A percentile compares a stretch with the other conserved stretches of the same genome.
phyloP scores from a whole-genome alignment of 2,888 invertebrate genomes.

The Athrips mouffetella region DNA sequence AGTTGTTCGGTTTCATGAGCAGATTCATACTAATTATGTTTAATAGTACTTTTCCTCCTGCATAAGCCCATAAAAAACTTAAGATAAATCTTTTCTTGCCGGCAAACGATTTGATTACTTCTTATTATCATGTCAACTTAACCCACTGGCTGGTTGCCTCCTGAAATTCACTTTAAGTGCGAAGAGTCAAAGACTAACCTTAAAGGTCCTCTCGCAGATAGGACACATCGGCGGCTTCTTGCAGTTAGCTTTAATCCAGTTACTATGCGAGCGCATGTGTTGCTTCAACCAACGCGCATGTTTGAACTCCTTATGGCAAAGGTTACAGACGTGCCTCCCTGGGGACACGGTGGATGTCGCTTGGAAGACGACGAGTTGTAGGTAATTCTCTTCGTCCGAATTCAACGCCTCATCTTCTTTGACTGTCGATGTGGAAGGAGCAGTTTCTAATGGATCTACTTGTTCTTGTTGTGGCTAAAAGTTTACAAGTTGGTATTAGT shows the following conservation, averaged over 20 bases:
- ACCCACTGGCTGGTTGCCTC: no score
- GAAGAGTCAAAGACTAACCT: constrained; percentile 42
- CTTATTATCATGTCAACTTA: no score
- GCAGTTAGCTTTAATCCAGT: constrained; percentile 82
- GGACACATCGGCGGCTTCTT: constrained; percentile 81
- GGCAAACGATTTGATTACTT: no score
- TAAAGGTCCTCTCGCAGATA: constrained; percentile 79
- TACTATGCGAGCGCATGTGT: constrained; percentile 80
- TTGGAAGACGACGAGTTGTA: constrained; percentile 67
- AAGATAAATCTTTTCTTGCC: no score
- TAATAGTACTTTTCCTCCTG: not conserved
- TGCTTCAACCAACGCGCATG: constrained; percentile 80
- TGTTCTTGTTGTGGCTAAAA: not conserved
- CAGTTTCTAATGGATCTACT: no score
- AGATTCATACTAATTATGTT: not conserved
- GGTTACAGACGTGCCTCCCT: constrained; percentile 79
- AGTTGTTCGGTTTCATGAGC: no score
- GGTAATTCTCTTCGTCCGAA: constrained; percentile 68
- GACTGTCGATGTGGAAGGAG: constrained; percentile 9
- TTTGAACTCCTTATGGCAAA: constrained; percentile 81
- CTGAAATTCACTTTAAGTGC: not conserved
- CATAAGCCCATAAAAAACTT: no score
- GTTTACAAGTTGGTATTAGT: no score
- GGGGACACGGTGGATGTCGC: constrained; percentile 76
- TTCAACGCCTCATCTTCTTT: constrained; percentile 55